Conservation (phyloP, 2,113 vertebrate species). For the Cavia aperea region DNA sequence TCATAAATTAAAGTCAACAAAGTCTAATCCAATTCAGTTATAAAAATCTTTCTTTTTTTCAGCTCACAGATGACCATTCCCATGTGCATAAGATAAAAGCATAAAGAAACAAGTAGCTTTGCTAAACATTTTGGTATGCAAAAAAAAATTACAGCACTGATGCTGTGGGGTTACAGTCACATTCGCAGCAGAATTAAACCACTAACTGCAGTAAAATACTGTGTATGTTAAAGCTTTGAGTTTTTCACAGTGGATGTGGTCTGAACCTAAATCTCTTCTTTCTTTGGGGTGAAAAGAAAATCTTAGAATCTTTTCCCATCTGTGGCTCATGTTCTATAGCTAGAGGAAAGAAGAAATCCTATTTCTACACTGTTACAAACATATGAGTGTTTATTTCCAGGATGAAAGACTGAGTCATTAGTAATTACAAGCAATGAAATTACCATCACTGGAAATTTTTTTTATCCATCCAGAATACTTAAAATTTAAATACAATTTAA, state of each 20-base stretch:
- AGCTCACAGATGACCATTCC: conserved; percentile 36
- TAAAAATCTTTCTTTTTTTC: conserved; percentile 27
- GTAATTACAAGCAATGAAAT: not conserved
- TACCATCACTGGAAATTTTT: not conserved
- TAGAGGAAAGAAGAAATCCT: not conserved
- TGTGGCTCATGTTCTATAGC: not conserved
- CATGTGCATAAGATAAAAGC: conserved; percentile 21
- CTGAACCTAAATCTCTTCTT: conserved; percentile 16
- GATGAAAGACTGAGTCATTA: conserved; percentile 16
- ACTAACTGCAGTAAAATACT: not conserved
- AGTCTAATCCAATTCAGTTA: conserved; percentile 34
- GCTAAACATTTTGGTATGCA: conserved; percentile 39
- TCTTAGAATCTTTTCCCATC: not conserved
- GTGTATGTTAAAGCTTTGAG: not conserved
- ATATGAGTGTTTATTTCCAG: not conserved
- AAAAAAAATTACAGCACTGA: not conserved
- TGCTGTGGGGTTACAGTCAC: not conserved
- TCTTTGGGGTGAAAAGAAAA: not conserved
- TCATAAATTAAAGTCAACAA: conserved; percentile 49
- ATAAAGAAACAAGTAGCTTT: conserved; percentile 6
- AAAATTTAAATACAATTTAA: not conserved
- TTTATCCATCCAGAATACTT: not conserved
- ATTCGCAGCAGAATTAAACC: not conserved
- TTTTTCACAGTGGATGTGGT: not conserved
- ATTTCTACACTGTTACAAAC: not conserved